Base-by-base conservation (phyloP, 1,140 invertebrate species). In the Drosophila serrata region DNA sequence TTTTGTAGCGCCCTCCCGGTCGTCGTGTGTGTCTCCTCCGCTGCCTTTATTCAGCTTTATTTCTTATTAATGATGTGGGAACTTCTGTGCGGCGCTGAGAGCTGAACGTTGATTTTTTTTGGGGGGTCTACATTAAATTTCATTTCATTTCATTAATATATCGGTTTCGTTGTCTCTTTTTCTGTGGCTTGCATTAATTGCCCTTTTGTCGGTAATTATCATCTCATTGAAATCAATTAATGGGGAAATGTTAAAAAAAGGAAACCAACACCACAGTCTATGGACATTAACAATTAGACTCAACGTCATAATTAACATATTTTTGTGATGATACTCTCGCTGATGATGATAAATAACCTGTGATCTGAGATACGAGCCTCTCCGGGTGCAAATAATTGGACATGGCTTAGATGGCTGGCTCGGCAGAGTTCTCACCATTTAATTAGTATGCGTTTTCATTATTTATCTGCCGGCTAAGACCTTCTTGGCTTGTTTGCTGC, bases 91-190 rank as follows among this genome's bases (percentile, higher is more conserved):
- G 48, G 56, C 43, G 40, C 62, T 55, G 73, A 65, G 63, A 76
- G 73, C 74, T 57, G 46, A 74, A 69, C 65, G 65, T 69, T 64
- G 64, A 42, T 70, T 65, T 75, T 62, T 49, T 37, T n/a, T n/a
- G n/a, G n/a, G 13, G 59, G 53, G 45, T 72, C 58, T 72, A 67
- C 53, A 68, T 80, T 85, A 78, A 64, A 78, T 88, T 88, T 81
- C 85, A 90, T 90, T 88, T 84, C 81, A 75, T 87, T 84, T 90
- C 85, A 88, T 88, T 88, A 90, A 87, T 82, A 87, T 82, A 88
- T 87, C 62, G 56, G 65, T 72, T 70, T 70, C 64, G 64, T 46
- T 72, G 40, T 57, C 24, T 31, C 12, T 11, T 15, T 11, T 29
- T 5, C 48, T 33, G 51, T 27, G 45, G 19, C 45, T 13, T 9